Percentiles rank a stretch among this genome's conserved stretches.
These are phyloP conservation scores for Conistra vaccinii DNA, from an alignment of 2,888 invertebrate species.

Conservation along the genomic window DNA sequence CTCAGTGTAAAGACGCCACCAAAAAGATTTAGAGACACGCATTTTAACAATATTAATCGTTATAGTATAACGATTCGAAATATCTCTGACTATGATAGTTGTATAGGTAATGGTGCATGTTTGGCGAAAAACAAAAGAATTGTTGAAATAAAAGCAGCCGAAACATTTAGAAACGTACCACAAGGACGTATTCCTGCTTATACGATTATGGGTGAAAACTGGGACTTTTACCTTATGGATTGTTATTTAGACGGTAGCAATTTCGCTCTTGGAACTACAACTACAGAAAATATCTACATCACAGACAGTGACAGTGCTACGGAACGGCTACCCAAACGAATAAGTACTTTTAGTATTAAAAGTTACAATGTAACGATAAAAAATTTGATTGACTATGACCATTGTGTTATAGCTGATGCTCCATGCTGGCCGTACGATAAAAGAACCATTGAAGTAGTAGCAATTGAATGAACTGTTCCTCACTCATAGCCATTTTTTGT, in stretches of 20 bases:
- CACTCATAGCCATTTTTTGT: neutral
- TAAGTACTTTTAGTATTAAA: neutral
- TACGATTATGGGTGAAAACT: conserved; percentile 37
- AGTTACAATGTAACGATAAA: neutral
- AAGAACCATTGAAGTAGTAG: neutral
- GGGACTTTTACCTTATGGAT: conserved; percentile 6
- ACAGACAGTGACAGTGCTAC: neutral
- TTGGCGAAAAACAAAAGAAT: neutral
- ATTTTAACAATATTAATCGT: conserved; percentile 11
- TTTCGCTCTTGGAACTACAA: neutral
- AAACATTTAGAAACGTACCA: conserved; percentile 14
- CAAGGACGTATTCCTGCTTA: neutral
- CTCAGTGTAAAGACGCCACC: neutral
- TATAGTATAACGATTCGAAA: conserved; percentile 11
- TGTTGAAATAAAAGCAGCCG: conserved; percentile 19
- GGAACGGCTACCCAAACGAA: neutral
- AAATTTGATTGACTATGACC: conserved; percentile 4
- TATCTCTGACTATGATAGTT: neutral
- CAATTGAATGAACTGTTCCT: neutral
- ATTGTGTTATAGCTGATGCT: conserved; percentile 19
- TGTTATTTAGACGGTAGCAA: neutral
- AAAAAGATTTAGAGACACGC: rapidly evolving
- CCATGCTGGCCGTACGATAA: conserved; percentile 15
- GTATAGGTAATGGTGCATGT: neutral
- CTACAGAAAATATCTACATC: conserved; percentile 11